Evolutionary conservation across 2,797 vertebrate genomes (phyloP), one percentile per base, ranked within the genome.

Genomic region (Mormyrus hasselquistii): DNA sequence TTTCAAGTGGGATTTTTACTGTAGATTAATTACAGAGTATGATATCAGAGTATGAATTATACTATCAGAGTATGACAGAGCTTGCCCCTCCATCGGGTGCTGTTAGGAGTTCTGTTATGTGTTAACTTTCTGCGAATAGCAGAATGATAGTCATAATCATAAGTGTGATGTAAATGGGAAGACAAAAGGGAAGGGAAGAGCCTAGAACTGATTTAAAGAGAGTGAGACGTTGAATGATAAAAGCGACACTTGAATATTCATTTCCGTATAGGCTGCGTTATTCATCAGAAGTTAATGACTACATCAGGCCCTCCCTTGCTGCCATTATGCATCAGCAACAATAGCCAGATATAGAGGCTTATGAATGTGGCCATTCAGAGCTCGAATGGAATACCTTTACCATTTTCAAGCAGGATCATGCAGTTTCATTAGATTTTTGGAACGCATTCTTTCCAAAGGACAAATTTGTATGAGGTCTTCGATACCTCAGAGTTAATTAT

Each of bases 401-500:
- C 86, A 87, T 87, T 89, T 73, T 87, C 55, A 89, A 89, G 88
- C 25, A 62, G 44, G 88, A 89, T 89, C 88, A 85, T 84, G 8
- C 65, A 82, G 41, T 89, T 82, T 79, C 38, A 89, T 88, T 89
- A 49, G 69, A 82, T 84, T 86, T 89, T 52, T 14, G 22, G n/a
- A 89, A 86, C 10, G 22, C 55, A 83, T 62, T 65, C 19, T 89
- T 62, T 62, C 79, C 57, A 83, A 65, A 88, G 86, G 89, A 89
- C 86, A 87, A 49, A 41, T 57, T 89, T 87, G 52, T 87, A 62
- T 87, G 59, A 73, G 73, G 22, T 62, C 73, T 88, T 19, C 50
- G 16, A 82, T 87, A 79, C 69, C 86, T 79, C 69, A 57, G 73
- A 82, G 49, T 87, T 89, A 82, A 89, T 89, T 89, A 87, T 89